Base-by-base conservation (phyloP, 2,888 invertebrate genomes). In the Meliscaeva auricollis region DNA sequence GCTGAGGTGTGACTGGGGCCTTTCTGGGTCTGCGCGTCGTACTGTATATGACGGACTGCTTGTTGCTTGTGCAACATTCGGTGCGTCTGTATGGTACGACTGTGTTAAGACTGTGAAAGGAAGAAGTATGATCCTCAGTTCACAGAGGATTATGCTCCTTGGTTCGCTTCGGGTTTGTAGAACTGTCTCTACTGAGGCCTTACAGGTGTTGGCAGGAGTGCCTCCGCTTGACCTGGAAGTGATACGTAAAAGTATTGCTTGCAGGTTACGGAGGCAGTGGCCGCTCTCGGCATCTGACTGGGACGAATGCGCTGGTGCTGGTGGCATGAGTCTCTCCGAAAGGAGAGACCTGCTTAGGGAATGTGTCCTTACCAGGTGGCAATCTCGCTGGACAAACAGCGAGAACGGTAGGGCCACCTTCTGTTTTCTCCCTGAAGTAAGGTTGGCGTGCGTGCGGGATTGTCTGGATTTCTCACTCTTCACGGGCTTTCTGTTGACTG, bases 31-130 rank as follows among this genome's bases (percentile, higher is more conserved):
- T 20, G 48, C 48, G 9, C 8, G 7, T 20, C 48, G 48, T 17
- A 3, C 9, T 20, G 30, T 22, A 13, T 50, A 48, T 8, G 20
- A 48, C 9, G 22, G 22, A 17, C 30, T 54, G 30, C 9, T 54
- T 54, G 54, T 54, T 30, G 54, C 54, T 1, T 54, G 54, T 15
- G 30, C 30, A 30, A 11, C 30, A 54, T 54, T 54, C 30, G 30
- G 30, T 2, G n/a, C 30, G 0, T 30, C 7, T 30, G 2, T 30
- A 30, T 54, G 2, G n/a, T 30, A 30, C 9, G 54, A 30, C 3
- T 1, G 11, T 54, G 54, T 30, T 3, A 54, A 54, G 30, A 30
- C 54, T 2, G 30, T 54, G n/a, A 30, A 0, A 54, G 54, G 30
- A 6, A 54, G 15, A 54, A 54, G 54, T 3, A 26, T 0, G 8